Conservation (phyloP, 2,113 vertebrate genomes). For the Oreotrochilus melanogaster region DNA sequence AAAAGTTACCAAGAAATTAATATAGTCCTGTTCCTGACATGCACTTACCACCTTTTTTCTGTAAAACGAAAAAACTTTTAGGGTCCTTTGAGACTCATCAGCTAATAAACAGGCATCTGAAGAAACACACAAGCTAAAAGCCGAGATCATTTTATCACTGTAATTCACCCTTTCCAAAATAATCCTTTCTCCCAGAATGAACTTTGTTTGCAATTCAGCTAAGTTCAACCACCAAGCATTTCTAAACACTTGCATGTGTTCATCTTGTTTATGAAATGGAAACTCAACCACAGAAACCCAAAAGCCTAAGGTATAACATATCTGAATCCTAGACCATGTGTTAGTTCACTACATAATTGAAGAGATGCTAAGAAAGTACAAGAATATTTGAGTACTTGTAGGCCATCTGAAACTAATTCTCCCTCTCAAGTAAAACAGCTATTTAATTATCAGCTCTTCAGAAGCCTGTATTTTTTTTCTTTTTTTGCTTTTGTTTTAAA, state of each 20-base stretch:
- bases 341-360: neutral
- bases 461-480: neutral
- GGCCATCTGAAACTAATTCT: neutral
- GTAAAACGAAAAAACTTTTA: neutral
- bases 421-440: neutral
- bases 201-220: constrained; percentile 45
- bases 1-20: neutral
- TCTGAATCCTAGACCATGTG: neutral
- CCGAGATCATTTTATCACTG: neutral
- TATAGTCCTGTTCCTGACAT: neutral
- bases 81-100: neutral
- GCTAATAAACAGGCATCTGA: neutral
- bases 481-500: neutral
- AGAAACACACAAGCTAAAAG: neutral
- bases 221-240: constrained; percentile 64
- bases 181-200: constrained; percentile 57
- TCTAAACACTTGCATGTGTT: constrained; percentile 51
- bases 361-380: neutral
- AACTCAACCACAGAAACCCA: constrained; percentile 20
- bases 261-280: constrained; percentile 13
- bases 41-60: neutral
- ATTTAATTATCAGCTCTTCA: neutral
- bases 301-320: constrained; percentile 19
- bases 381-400: neutral
- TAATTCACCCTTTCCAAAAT: constrained; percentile 47